Evolutionary conservation across 2,797 vertebrate genomes (phyloP).

Genomic region (Telmatherina bonti): DNA sequence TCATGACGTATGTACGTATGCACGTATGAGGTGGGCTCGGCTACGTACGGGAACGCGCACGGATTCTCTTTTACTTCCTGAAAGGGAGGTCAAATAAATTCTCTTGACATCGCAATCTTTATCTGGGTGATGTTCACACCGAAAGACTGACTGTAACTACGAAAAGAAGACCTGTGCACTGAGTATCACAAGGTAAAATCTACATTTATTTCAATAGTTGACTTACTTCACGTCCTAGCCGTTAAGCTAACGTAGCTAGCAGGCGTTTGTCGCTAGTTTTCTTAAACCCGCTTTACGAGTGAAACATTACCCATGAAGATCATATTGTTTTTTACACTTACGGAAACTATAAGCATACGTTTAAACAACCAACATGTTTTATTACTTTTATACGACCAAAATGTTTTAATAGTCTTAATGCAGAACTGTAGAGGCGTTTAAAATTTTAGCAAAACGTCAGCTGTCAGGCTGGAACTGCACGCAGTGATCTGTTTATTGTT

Average conservation of each 20-base stretch:
- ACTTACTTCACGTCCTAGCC: conserved; percentile 8
- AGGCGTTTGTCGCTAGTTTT: conserved; percentile 7
- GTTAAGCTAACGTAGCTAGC: conserved; percentile 50
- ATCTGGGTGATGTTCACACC: neutral
- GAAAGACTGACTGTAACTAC: neutral
- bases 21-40: too few relatives aligned
- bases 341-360: rapidly evolving
- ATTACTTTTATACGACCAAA: too few relatives aligned
- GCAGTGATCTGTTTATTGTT: conserved; percentile 16
- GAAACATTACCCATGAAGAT: too few relatives aligned
- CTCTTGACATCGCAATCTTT: neutral
- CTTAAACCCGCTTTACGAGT: neutral
- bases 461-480: conserved; percentile 15
- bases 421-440: neutral
- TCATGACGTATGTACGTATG: too few relatives aligned
- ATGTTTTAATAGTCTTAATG: neutral
- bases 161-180: neutral
- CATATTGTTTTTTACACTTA: neutral
- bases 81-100: conserved; percentile 25
- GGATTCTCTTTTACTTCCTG: conserved; percentile 27
- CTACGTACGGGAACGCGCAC: conserved; percentile 20
- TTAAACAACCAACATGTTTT: too few relatives aligned
- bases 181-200: conserved; percentile 31
- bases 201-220: neutral
- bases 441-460: conserved; percentile 3